Evolutionary conservation across 2,888 invertebrate species (phyloP), one percentile per base, ranked within the genome.

Genomic region (Ophioninae sp.): DNA sequence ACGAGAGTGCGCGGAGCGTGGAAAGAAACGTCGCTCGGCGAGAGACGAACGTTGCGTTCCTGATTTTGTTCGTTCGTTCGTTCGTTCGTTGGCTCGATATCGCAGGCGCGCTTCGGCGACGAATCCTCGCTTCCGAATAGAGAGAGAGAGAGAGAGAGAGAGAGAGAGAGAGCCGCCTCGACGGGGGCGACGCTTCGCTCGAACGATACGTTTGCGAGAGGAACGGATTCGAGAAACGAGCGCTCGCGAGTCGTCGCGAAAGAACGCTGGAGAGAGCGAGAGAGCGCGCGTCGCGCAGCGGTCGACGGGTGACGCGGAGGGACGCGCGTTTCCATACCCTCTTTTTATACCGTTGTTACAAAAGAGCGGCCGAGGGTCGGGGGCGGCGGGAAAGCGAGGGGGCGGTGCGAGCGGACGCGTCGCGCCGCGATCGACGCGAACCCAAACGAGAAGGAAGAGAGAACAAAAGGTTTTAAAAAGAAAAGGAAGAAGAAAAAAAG

Each of bases 341-440:
- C 82, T 85, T 85, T 79, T 75, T 90, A 89, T 90, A 90, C 87
- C 88, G 90, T 90, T 90, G 89, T 91, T 91, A 90, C 87, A 44
- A 10, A 44, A 44, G 8, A 44, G 13, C 1, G 85, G 88, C 87
- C 88, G 87, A 89, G 90, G 90, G 44, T 1, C 7, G 7, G 10
- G 13, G 44, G 0, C 10, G 10, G 44, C 3, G 44, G 13, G 44
- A 0, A 78, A 76, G 68, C 72, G 68, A 83, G 69, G n/a, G n/a
- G n/a, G n/a, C n/a, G n/a, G n/a, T n/a, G n/a, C n/a, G n/a, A 73
- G 65, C 69, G 68, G 72, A 44, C 62, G 79, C 76, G 76, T 76
- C 81, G 79, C 84, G 81, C 76, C 79, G 56, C 30, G 17, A 39
- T 17, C n/a, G 37, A 30, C n/a, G 65, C 74, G 67, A 76, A 83